Percentiles rank a stretch among this genome's conserved stretches.
Conservation (phyloP, 2,888 invertebrate genomes). For the Trachelus iudaicus region DNA sequence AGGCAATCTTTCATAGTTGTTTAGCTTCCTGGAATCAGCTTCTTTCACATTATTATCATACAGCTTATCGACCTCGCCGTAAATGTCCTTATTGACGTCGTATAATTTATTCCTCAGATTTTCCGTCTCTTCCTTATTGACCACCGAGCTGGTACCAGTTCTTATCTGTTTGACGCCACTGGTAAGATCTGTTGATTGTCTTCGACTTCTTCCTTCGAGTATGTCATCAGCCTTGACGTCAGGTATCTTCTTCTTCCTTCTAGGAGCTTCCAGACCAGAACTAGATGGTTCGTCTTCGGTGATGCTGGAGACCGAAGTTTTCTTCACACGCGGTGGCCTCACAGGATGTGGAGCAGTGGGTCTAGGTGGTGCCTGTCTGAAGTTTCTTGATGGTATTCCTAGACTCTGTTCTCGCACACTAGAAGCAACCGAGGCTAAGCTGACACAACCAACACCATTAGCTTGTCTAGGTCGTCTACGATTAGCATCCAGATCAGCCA, state of each 20-base stretch:
- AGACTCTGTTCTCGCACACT: slow-evolving; percentile 51
- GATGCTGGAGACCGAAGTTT: slow-evolving; percentile 69
- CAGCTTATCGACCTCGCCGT: neutral
- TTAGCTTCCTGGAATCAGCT: slow-evolving; percentile 23
- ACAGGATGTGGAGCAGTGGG: slow-evolving; percentile 67
- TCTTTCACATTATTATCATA: neutral
- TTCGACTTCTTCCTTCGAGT: slow-evolving; percentile 50
- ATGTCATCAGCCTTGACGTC: slow-evolving; percentile 57
- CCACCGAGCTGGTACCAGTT: neutral
- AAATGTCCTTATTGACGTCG: neutral
- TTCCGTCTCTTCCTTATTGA: slow-evolving; percentile 21
- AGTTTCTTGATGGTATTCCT: slow-evolving; percentile 14
- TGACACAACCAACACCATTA: slow-evolving; percentile 82
- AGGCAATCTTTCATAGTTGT: slow-evolving; percentile 42
- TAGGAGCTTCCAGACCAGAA: slow-evolving; percentile 62
- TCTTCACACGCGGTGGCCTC: slow-evolving; percentile 81
- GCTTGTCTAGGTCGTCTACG: slow-evolving; percentile 74
- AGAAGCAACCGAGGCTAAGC: slow-evolving; percentile 69
- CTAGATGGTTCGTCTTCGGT: slow-evolving; percentile 45
- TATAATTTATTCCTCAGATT: slow-evolving; percentile 25
- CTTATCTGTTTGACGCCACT: neutral
- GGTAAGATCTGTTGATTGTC: slow-evolving; percentile 9
- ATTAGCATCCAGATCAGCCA: slow-evolving; percentile 70
- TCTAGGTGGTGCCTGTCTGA: slow-evolving; percentile 28
- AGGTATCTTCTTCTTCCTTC: slow-evolving; percentile 48